phyloP scores from a whole-genome alignment of 1,140 invertebrate genomes.

The Drosophila lini region DNA sequence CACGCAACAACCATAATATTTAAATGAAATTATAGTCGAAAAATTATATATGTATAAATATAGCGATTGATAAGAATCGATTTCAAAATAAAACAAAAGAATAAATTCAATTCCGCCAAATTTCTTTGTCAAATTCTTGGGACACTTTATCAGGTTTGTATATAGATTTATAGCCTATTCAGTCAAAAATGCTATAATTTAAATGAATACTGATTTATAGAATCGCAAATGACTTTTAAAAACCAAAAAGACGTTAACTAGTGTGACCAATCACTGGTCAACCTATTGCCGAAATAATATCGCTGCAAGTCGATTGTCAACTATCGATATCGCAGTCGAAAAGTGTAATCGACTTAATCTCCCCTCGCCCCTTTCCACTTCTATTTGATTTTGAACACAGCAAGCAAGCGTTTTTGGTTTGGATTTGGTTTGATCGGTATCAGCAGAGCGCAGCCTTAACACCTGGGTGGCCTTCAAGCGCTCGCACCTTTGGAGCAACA shows the following conservation, averaged over 20 bases:
- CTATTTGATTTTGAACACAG: constrained; percentile 1
- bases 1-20: constrained; percentile 51
- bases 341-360: constrained; percentile 2
- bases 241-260: neutral
- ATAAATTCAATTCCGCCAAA: constrained; percentile 6
- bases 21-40: constrained; percentile 80
- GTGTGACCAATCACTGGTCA: neutral
- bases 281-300: neutral
- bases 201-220: too few species aligned
- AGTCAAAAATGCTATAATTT: too few species aligned
- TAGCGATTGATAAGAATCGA: constrained; percentile 56
- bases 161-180: too few species aligned
- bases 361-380: neutral
- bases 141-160: neutral
- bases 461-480: constrained; percentile 42
- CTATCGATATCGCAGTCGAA: neutral
- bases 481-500: constrained; percentile 28
- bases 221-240: neutral
- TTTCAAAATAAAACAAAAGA: constrained; percentile 47
- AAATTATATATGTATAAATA: constrained; percentile 73
- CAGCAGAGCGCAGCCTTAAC: constrained; percentile 27
- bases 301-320: neutral
- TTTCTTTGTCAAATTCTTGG: neutral
- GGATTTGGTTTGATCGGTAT: constrained; percentile 9
- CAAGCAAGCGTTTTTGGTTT: constrained; percentile 12